Evolutionary conservation across 2,113 vertebrate genomes (phyloP).

Genomic region (Mesitornis unicolor): DNA sequence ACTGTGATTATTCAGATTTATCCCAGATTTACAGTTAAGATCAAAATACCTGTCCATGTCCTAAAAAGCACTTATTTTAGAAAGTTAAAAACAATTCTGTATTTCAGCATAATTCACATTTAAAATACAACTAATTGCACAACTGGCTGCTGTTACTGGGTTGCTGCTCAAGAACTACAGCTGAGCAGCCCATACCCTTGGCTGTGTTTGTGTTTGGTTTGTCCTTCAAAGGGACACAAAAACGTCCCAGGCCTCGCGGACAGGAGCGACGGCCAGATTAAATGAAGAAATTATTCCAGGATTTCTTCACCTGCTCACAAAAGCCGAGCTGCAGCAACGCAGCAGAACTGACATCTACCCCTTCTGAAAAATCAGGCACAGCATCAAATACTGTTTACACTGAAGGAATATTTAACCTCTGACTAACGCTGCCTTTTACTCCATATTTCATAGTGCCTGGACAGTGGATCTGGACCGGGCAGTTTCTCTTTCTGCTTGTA

Average conservation of each 20-base stretch:
- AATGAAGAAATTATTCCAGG: background rate
- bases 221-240: background rate
- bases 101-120: background rate
- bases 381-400: background rate
- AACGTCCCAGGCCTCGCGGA: background rate
- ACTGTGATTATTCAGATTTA: background rate
- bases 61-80: background rate
- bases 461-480: background rate
- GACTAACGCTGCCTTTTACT: background rate
- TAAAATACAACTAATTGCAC: background rate
- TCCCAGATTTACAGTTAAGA: background rate
- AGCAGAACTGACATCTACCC: background rate
- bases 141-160: background rate
- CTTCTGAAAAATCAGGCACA: background rate
- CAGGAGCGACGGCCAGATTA: background rate
- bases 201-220: fast-evolving
- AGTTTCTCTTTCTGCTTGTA: constrained; percentile 6
- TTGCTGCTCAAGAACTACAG: background rate
- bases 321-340: background rate
- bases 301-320: background rate
- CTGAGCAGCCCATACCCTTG: background rate
- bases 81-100: background rate
- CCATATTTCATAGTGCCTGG: background rate
- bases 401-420: background rate
- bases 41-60: background rate